Base-by-base conservation (phyloP, 2,888 invertebrate genomes). In the Acanthoscelides obtectus region DNA sequence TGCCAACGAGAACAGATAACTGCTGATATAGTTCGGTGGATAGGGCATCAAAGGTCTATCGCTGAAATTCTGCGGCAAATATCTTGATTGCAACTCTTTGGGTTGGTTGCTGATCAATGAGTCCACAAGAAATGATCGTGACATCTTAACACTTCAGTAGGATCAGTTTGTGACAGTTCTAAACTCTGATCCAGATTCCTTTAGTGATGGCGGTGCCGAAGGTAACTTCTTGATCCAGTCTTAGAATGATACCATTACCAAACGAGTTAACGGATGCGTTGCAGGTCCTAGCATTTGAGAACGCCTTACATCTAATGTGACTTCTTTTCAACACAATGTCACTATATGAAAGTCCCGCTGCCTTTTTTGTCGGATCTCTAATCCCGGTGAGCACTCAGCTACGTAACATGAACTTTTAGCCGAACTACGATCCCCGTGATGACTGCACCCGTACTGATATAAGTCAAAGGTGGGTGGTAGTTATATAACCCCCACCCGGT, bases 61-160 rank as follows among this genome's bases (percentile, higher is more conserved):
- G 85, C 64, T 85, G 82, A 76, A 87, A 86, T n/a, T 85, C 81
- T 74, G 86, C 79, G 73, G 86, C 76, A 76, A 86, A 75, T 82
- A 89, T 76, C 80, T 86, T 77, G 75, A 86, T 84, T 71, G 82
- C 79, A 79, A 84, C 20, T 84, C 82, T 78, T 90, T 90, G 66
- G 90, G 87, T 72, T 89, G 89, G 80, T 88, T 89, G 86, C 90
- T 91, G 76, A 95, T 92, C 72, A 95, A 85, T 70, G 94, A 92
- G 81, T 94, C 94, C 81, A 95, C 93, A 72, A 94, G 84, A 82
- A 95, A 95, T 76, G 94, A 94, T 78, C 93, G 90, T 74, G 94
- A 94, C 93, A 94, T 94, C 79, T 86, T 88, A 17, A 45, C 12
- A 27, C 45, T 45, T 45, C 45, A n/a, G n/a, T n/a, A n/a, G n/a